Percentiles rank a stretch among this genome's conserved stretches.
Conservation (phyloP, 2,113 vertebrate genomes). For the Narcine bancroftii region DNA sequence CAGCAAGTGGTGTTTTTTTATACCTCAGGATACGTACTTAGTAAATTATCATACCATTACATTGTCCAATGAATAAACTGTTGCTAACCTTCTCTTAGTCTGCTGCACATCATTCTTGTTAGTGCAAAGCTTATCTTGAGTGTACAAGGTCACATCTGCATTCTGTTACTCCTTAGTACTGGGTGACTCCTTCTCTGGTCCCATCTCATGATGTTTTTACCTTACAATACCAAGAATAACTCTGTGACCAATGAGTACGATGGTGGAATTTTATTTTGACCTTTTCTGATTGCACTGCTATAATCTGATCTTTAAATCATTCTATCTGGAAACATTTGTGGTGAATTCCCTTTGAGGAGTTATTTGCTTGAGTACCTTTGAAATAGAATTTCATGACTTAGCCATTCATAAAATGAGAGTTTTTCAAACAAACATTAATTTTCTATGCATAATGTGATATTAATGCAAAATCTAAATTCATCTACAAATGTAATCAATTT, state of each 20-base stretch:
- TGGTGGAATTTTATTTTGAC: neutral
- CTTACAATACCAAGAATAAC: neutral
- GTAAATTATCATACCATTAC: too few species aligned
- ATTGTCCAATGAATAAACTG: too few species aligned
- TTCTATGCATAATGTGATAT: neutral
- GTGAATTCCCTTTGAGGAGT: neutral
- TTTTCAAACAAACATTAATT: neutral
- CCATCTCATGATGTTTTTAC: too few species aligned
- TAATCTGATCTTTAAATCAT: neutral
- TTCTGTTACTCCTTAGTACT: too few species aligned
- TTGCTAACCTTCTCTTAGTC: too few species aligned
- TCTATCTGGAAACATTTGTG: neutral
- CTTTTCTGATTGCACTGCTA: neutral
- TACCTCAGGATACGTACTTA: too few species aligned
- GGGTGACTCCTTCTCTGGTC: too few species aligned
- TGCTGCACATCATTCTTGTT: too few species aligned
- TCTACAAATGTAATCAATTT: neutral
- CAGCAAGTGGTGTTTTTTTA: too few species aligned
- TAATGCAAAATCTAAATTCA: neutral
- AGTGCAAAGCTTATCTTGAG: too few species aligned
- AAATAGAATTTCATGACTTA: neutral
- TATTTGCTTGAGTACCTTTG: neutral
- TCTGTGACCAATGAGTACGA: neutral
- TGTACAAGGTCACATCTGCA: too few species aligned
- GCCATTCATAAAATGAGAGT: neutral